Conservation (phyloP, 2,797 vertebrate genomes). For the Carcharodon carcharias region DNA sequence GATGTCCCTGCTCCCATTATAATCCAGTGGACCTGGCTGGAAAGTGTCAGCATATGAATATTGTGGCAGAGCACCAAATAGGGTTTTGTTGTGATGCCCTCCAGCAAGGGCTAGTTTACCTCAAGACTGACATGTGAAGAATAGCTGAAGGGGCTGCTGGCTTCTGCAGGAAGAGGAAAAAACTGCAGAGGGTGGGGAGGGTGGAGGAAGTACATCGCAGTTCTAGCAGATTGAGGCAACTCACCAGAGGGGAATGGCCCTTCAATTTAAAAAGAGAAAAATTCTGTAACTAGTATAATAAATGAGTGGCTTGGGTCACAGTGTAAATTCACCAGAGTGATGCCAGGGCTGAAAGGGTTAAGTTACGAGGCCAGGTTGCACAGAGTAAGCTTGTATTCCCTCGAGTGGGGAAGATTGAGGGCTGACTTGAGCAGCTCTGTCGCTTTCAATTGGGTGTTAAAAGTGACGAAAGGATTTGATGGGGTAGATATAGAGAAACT, state of each 20-base stretch:
- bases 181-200: background rate
- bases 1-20: no score
- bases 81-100: background rate
- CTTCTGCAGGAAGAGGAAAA: conserved; percentile 40
- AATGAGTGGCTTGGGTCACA: no score
- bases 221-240: conserved; percentile 41
- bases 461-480: background rate
- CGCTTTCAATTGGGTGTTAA: background rate
- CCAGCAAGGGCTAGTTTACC: background rate
- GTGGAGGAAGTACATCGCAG: background rate
- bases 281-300: conserved; percentile 42
- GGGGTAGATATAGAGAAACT: background rate
- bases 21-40: no score
- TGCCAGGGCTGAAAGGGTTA: background rate
- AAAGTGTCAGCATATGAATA: background rate
- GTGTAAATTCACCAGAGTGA: background rate
- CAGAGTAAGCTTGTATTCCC: background rate
- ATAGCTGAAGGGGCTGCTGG: background rate
- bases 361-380: background rate
- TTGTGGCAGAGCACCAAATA: background rate
- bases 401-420: background rate
- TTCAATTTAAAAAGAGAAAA: conserved; percentile 41
- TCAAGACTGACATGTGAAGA: background rate
- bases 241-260: conserved; percentile 32
- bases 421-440: background rate